phyloP scores from a whole-genome alignment of 2,797 vertebrate species.

The Stomatorhinus walkeri region DNA sequence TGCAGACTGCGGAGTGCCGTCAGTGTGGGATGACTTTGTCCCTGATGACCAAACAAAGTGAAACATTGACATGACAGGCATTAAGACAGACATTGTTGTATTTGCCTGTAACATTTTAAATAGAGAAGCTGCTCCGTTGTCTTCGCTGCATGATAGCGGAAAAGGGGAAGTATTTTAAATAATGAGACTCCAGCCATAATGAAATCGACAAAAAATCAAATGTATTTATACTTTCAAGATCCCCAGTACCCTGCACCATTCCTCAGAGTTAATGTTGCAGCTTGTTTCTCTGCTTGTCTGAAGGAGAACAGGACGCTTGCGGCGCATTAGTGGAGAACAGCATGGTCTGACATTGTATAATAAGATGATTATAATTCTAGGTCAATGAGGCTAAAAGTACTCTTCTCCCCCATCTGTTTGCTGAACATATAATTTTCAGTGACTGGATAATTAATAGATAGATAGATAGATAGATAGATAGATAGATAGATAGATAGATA shows the following conservation, averaged over 20 bases:
- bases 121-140: neutral
- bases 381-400: neutral
- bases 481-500: neutral
- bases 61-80: neutral
- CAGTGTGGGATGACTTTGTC: neutral
- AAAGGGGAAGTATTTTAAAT: neutral
- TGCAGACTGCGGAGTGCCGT: neutral
- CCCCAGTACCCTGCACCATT: neutral
- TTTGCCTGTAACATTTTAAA: neutral
- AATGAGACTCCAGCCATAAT: too few relatives aligned
- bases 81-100: neutral
- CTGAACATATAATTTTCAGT: neutral
- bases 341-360: neutral
- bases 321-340: neutral
- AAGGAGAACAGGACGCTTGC: neutral
- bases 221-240: neutral
- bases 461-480: neutral
- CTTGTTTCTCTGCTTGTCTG: neutral
- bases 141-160: neutral
- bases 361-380: slow-evolving; percentile 8
- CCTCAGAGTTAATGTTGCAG: neutral
- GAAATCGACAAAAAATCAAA: neutral
- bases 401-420: neutral
- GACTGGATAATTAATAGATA: neutral
- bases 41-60: neutral